These are phyloP conservation scores for Dynastes grantii DNA, from an alignment of 2,888 invertebrate genomes.

Conservation along the genomic window DNA sequence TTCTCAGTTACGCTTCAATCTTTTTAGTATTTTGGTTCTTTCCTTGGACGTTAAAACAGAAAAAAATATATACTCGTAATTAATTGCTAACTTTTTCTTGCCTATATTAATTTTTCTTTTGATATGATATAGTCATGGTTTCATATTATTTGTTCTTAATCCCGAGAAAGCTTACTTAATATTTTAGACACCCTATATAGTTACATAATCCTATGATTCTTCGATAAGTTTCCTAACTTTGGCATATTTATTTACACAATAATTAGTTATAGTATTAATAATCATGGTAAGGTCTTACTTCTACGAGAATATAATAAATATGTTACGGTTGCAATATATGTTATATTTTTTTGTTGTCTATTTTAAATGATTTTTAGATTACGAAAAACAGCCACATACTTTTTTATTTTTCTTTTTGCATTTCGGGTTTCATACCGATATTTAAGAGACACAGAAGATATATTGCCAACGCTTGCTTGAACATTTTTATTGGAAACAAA, in stretches of 20 bases:
- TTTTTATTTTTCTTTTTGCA: conserved; percentile 8
- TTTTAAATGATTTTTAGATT: conserved; percentile 6
- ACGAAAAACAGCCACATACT: conserved; percentile 33
- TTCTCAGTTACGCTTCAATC: too few relatives aligned
- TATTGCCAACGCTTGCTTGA: conserved; percentile 55
- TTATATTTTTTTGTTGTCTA: conserved; percentile 16
- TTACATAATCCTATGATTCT: too few relatives aligned
- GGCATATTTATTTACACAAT: conserved; percentile 29
- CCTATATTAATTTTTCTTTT: conserved; percentile 5
- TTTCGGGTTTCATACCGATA: conserved; percentile 8
- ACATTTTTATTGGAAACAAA: background rate
- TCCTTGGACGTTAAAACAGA: too few relatives aligned
- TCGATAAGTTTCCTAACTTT: conserved; percentile 24
- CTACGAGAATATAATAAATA: conserved; percentile 12
- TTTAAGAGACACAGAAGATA: conserved; percentile 52
- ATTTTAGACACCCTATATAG: too few relatives aligned
- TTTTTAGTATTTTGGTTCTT: too few relatives aligned
- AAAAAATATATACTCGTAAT: too few relatives aligned
- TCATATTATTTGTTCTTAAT: background rate
- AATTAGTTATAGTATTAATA: background rate
- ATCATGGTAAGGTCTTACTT: background rate
- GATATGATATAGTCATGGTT: background rate
- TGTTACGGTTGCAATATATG: background rate
- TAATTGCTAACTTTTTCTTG: background rate
- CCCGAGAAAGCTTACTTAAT: too few relatives aligned